phyloP scores from a whole-genome alignment of 2,888 invertebrate genomes.

The Caenorhabditis parvicauda region DNA sequence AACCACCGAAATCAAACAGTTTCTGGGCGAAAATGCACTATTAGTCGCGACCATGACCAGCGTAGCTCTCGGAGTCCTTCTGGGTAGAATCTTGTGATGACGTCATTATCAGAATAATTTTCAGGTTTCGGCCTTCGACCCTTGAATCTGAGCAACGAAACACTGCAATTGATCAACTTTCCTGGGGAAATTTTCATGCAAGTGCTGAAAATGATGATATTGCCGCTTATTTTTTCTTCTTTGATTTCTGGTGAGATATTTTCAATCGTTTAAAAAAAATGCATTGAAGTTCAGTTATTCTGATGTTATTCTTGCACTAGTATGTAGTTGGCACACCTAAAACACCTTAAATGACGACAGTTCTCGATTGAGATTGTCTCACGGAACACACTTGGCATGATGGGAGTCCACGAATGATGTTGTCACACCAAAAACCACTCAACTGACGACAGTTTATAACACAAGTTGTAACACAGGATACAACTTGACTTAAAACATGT shows the following conservation, averaged over 20 bases:
- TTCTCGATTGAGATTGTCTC: no score
- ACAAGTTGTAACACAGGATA: no score
- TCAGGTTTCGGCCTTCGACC: conserved; percentile 64
- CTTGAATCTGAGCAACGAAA: conserved; percentile 69
- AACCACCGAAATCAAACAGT: conserved; percentile 26
- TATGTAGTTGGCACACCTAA: no score
- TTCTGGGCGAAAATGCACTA: conserved; percentile 37
- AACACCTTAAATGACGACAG: no score
- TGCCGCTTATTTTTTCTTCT: conserved; percentile 84
- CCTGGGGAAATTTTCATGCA: conserved; percentile 89
- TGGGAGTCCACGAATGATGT: no score
- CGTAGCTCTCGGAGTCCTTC: conserved; percentile 37
- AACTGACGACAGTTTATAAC: no score
- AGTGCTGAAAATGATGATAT: conserved; percentile 81
- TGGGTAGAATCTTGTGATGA: conserved; percentile 4
- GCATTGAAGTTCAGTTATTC: no score
- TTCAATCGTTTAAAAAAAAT: not conserved
- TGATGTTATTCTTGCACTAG: no score
- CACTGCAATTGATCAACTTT: conserved; percentile 75
- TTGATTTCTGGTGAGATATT: conserved; percentile 71
- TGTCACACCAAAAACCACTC: no score
- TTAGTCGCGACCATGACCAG: conserved; percentile 42
- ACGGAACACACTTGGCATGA: no score
- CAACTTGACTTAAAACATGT: no score
- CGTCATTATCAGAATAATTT: not conserved